Conservation (phyloP, 2,113 vertebrate species). For the Hypocryptadius cinnamomeus region DNA sequence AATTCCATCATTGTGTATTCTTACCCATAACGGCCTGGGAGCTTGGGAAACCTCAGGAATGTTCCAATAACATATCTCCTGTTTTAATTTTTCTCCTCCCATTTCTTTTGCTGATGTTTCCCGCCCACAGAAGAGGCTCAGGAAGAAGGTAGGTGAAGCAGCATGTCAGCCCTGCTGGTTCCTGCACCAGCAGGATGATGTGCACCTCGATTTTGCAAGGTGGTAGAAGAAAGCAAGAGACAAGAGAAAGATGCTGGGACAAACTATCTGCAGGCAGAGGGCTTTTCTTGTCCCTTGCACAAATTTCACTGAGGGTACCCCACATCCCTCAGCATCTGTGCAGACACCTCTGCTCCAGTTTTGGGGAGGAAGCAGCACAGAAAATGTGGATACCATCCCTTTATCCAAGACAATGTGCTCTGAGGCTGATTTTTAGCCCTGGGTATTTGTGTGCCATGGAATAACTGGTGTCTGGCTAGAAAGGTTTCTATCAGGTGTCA, state of each 20-base stretch:
- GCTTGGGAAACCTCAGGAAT: constrained; percentile 1
- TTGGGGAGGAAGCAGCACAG: not conserved
- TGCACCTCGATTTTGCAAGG: not conserved
- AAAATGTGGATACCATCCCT: not conserved
- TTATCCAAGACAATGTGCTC: not conserved
- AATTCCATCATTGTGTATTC: not conserved
- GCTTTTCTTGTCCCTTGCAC: not conserved
- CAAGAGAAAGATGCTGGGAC: not conserved
- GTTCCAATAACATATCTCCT: not conserved
- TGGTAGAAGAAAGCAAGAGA: not conserved
- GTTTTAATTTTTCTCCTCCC: constrained; percentile 33
- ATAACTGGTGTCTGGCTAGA: not conserved
- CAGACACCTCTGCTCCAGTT: accelerated
- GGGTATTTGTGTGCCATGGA: not conserved
- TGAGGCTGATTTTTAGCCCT: not conserved
- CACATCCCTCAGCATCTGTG: not conserved
- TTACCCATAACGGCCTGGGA: not conserved
- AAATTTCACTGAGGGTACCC: not conserved
- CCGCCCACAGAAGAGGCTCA: constrained; percentile 64
- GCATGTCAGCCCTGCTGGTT: not conserved
- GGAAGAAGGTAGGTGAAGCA: constrained; percentile 81
- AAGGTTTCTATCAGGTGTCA: not conserved
- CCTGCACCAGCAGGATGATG: not conserved
- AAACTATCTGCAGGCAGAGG: not conserved
- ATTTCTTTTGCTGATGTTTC: not conserved